phyloP scores from a whole-genome alignment of 2,113 vertebrate species.

The Psettodes erumei region DNA sequence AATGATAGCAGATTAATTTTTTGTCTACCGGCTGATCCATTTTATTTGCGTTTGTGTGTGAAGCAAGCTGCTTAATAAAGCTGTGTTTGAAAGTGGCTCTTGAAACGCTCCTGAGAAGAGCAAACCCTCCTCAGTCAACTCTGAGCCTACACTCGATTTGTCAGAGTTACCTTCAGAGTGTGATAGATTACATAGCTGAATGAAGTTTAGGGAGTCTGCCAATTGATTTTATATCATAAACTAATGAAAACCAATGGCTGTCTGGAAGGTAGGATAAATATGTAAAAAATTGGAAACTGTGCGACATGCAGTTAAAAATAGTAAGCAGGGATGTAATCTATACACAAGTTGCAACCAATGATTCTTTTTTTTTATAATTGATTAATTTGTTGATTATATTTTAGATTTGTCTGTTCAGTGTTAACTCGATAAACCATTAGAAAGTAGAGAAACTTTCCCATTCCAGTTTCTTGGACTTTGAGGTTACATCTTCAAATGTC shows the following conservation, averaged over 20 bases:
- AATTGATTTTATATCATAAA: slow-evolving; percentile 3
- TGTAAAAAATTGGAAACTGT: background rate
- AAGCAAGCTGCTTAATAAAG: background rate
- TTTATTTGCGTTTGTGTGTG: background rate
- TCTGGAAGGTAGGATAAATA: too few species aligned
- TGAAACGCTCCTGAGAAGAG: too few species aligned
- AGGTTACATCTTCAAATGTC: background rate
- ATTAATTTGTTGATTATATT: too few species aligned
- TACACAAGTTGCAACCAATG: background rate
- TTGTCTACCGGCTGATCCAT: background rate
- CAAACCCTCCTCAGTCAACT: too few species aligned
- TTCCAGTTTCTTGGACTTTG: background rate
- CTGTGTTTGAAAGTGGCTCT: background rate
- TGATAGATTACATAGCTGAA: slow-evolving; percentile 31
- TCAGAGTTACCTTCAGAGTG: too few species aligned
- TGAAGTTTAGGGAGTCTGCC: background rate
- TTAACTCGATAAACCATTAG: background rate
- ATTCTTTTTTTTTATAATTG: background rate
- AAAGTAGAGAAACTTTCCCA: too few species aligned
- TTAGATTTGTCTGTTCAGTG: too few species aligned
- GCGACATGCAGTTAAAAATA: background rate
- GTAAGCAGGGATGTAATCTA: background rate
- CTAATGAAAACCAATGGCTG: too few species aligned
- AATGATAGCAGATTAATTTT: too few species aligned
- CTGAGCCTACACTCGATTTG: too few species aligned